Evolutionary conservation across 2,797 vertebrate genomes (phyloP).

Genomic region (Lacerta bilineata): DNA sequence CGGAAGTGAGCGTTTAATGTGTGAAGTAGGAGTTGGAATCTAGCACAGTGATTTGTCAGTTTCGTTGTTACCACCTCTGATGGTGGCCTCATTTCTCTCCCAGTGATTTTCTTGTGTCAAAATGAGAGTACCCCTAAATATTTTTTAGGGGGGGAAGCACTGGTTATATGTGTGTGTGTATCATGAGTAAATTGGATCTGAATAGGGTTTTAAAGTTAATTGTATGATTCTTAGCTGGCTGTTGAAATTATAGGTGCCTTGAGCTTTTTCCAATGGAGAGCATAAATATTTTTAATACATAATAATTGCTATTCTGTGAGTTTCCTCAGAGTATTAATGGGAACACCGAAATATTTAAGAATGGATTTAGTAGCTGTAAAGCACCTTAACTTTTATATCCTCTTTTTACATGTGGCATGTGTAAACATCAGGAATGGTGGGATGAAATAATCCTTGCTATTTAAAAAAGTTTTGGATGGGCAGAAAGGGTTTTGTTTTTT

Average conservation of each 20-base stretch:
- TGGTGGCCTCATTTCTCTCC: too few species aligned
- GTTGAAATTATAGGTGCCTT: neutral
- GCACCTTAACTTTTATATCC: neutral
- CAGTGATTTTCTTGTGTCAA: too few species aligned
- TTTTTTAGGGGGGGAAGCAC: too few species aligned
- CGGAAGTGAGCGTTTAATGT: too few species aligned
- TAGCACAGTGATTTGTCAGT: too few species aligned
- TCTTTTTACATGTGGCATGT: neutral
- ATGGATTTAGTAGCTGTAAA: neutral
- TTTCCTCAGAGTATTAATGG: neutral
- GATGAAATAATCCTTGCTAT: conserved; percentile 1
- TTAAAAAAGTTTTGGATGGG: conserved; percentile 14
- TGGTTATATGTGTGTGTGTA: neutral
- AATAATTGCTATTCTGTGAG: neutral
- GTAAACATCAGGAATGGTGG: conserved; percentile 3
- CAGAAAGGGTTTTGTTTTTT: conserved; percentile 18
- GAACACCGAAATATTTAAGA: neutral
- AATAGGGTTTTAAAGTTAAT: neutral
- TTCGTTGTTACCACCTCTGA: too few species aligned
- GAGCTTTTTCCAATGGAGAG: neutral
- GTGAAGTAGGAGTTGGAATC: too few species aligned
- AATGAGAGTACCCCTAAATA: too few species aligned
- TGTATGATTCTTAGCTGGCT: neutral
- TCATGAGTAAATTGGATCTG: neutral
- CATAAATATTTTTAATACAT: neutral